Evolutionary conservation across 2,797 vertebrate genomes (phyloP).

Genomic region (Micromesistius poutassou): DNA sequence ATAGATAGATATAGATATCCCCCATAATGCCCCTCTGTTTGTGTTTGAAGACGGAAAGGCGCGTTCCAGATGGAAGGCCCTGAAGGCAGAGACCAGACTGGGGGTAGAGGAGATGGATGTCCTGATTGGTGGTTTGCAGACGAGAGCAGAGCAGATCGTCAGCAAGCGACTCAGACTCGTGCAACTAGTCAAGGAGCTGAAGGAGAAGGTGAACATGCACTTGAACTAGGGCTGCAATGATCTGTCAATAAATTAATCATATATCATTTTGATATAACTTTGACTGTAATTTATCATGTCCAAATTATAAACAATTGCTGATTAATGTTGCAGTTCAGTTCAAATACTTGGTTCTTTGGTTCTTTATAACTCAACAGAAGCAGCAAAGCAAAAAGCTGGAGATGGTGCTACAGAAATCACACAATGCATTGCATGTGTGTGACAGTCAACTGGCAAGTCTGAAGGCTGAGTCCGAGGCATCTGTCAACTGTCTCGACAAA

Average conservation of each 20-base stretch:
- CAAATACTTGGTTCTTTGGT: background rate
- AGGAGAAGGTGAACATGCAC: slow-evolving; percentile 43
- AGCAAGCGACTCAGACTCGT: slow-evolving; percentile 48
- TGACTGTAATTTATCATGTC: no score
- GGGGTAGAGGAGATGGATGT: slow-evolving; percentile 54
- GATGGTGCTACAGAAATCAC: slow-evolving; percentile 50
- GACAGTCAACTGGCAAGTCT: slow-evolving; percentile 53
- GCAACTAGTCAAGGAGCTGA: slow-evolving; percentile 51
- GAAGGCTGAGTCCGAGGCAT: slow-evolving; percentile 40
- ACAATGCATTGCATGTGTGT: slow-evolving; percentile 54
- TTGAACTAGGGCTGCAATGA: background rate
- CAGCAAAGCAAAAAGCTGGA: slow-evolving; percentile 50
- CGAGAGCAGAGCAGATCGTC: slow-evolving; percentile 48
- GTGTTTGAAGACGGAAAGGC: slow-evolving; percentile 51
- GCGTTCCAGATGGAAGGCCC: slow-evolving; percentile 62
- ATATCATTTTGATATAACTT: no score
- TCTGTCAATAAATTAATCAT: no score
- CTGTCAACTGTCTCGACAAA: slow-evolving; percentile 13
- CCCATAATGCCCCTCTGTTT: slow-evolving; percentile 8
- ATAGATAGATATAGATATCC: no score
- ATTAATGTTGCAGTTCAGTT: no score
- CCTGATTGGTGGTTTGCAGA: slow-evolving; percentile 50
- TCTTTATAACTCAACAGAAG: slow-evolving; percentile 44
- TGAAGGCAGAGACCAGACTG: slow-evolving; percentile 58
- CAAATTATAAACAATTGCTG: no score